Base-by-base conservation (phyloP, 2,888 invertebrate genomes). In the Trissonchulus sp. region DNA sequence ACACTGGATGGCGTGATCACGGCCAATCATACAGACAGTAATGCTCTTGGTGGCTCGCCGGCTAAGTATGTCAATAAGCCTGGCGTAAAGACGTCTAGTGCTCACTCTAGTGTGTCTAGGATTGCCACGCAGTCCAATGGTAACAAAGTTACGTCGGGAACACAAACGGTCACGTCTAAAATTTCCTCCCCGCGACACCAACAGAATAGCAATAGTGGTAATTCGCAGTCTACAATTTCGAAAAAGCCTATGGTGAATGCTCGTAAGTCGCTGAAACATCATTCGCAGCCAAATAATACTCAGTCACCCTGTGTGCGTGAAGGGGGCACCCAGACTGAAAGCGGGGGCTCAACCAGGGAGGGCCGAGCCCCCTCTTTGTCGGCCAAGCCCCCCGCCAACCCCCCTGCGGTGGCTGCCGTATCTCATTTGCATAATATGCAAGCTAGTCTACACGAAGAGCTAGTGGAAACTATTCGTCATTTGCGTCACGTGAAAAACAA, bases 401-500 rank as follows among this genome's bases (percentile, higher is more conserved):
- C 48, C 23, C n/a, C n/a, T n/a, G n/a, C n/a, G n/a, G n/a, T n/a
- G n/a, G n/a, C n/a, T n/a, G n/a, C n/a, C n/a, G n/a, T n/a, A n/a
- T n/a, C n/a, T n/a, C n/a, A n/a, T n/a, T n/a, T n/a, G n/a, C n/a
- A n/a, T n/a, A n/a, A n/a, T n/a, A 72, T 72, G 73, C 48, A 28
- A 15, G 60, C 38, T 15, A 63, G 60, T 3, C 30, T 72, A 35
- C 38, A 60, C 30, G 73, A 72, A 28, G 73, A 72, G 48, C 73
- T 72, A 2, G 31, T n/a, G 2, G 73, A 62, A 62, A 72, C 73
- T 15, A 60, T 72, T 48, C 38, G 60, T 28, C 35, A 30, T 23
- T 28, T 31, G n/a, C 18, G 74, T 35, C 60, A 30, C 35, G 60
- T 31, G 23, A n/a, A 60, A 23, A 48, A 48, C 23, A 8, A 23